phyloP scores from a whole-genome alignment of 2,888 invertebrate genomes.

The Bimastos eiseni region DNA sequence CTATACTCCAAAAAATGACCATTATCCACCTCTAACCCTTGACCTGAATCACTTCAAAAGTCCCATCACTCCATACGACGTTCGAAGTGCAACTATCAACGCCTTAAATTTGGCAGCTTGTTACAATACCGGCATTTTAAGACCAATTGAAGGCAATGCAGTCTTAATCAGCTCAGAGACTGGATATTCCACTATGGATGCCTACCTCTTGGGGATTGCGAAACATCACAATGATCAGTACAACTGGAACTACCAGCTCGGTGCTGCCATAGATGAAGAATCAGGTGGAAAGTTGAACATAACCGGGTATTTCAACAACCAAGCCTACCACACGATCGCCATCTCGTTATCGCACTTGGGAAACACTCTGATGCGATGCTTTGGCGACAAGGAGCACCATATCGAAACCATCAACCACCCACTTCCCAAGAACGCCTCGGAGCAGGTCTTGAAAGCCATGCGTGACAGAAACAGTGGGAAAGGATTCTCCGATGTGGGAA shows the following conservation, averaged over 20 bases:
- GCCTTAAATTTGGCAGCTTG: too few relatives aligned
- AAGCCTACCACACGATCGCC: neutral
- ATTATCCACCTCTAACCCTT: too few relatives aligned
- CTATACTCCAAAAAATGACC: too few relatives aligned
- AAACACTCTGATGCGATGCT: conserved; percentile 35
- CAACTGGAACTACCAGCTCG: neutral
- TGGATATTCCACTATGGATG: neutral
- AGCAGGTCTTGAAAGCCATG: neutral
- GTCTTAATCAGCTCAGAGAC: neutral
- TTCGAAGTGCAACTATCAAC: too few relatives aligned
- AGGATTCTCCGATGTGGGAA: too few relatives aligned
- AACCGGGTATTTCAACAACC: neutral
- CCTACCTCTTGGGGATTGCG: neutral
- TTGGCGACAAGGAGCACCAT: conserved; percentile 21
- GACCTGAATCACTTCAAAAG: too few relatives aligned
- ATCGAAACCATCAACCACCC: conserved; percentile 13
- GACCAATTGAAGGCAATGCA: neutral
- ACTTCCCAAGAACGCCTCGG: neutral
- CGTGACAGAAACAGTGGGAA: too few relatives aligned
- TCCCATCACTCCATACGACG: too few relatives aligned
- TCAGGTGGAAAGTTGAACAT: neutral
- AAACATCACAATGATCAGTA: neutral
- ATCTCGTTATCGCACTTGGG: neutral
- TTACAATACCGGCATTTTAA: too few relatives aligned
- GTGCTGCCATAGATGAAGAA: neutral